Evolutionary conservation across 2,797 vertebrate species (phyloP).

Genomic region (Anisognathus igniventris): DNA sequence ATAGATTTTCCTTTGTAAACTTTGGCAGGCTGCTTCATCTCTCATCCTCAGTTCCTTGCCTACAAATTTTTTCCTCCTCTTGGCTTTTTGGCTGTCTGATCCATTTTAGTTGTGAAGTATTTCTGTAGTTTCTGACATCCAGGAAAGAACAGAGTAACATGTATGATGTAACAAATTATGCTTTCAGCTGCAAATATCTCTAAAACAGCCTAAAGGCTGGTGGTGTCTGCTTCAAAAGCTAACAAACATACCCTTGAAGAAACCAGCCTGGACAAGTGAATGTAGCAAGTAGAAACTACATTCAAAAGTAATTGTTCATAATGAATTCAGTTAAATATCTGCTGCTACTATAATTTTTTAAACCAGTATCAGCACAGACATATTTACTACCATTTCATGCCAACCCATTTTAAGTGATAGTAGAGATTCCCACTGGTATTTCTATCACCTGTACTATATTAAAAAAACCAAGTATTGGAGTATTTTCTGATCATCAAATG

Average conservation of each 20-base stretch:
- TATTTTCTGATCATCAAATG: not conserved
- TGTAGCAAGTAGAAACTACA: not conserved
- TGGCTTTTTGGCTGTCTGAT: not conserved
- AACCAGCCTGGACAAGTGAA: not conserved
- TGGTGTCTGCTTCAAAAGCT: not conserved
- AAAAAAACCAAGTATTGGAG: not conserved
- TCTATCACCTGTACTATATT: not conserved
- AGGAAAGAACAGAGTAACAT: not conserved
- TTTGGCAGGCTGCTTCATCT: conserved; percentile 13
- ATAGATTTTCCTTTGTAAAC: conserved; percentile 41
- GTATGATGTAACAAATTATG: not conserved
- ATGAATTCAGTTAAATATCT: not conserved
- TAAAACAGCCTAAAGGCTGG: not conserved
- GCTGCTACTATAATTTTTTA: not conserved
- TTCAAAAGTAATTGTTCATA: not conserved
- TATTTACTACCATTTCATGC: not conserved
- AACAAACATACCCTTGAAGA: not conserved
- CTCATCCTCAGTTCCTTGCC: not conserved
- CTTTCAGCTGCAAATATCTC: not conserved
- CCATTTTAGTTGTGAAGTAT: conserved; percentile 4
- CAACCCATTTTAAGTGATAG: not conserved
- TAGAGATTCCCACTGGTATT: not conserved
- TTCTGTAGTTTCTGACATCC: conserved; percentile 34
- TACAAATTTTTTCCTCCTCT: not conserved
- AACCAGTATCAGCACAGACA: not conserved